These are phyloP conservation scores for Grammomys surdaster DNA, from an alignment of 2,113 vertebrate species.

Conservation along the genomic window DNA sequence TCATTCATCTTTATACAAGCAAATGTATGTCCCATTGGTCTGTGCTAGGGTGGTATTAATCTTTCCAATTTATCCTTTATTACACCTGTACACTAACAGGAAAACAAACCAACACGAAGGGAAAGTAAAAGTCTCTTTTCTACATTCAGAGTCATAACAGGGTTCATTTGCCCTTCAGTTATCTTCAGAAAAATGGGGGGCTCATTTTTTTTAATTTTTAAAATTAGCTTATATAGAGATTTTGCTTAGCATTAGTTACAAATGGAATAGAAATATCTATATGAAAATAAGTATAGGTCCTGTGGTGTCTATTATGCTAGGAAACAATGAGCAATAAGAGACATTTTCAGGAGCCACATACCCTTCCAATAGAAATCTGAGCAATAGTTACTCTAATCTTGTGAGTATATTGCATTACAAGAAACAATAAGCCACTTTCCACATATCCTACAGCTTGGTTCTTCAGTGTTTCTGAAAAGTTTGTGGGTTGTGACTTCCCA, in stretches of 20 bases:
- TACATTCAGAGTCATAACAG: background rate
- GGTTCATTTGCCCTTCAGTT: conserved; percentile 18
- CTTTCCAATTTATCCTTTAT: conserved; percentile 25
- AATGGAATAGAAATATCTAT: background rate
- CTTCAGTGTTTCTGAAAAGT: background rate
- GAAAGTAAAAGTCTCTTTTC: conserved; percentile 17
- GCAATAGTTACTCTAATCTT: background rate
- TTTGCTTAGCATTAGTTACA: background rate
- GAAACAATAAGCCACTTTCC: background rate
- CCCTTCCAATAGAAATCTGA: background rate
- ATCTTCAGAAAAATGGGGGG: background rate
- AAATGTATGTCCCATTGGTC: background rate
- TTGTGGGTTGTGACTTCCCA: accelerated
- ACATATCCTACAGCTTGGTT: accelerated
- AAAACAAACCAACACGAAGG: conserved; percentile 6
- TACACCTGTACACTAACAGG: background rate
- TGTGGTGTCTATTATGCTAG: background rate
- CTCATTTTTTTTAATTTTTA: background rate
- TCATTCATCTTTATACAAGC: background rate
- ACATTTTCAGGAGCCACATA: background rate
- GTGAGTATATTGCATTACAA: background rate
- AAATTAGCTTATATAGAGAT: background rate
- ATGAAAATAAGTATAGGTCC: background rate
- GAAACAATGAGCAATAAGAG: background rate
- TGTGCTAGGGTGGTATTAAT: background rate